phyloP scores from a whole-genome alignment of 2,797 vertebrate species.

The Capromys pilorides region DNA sequence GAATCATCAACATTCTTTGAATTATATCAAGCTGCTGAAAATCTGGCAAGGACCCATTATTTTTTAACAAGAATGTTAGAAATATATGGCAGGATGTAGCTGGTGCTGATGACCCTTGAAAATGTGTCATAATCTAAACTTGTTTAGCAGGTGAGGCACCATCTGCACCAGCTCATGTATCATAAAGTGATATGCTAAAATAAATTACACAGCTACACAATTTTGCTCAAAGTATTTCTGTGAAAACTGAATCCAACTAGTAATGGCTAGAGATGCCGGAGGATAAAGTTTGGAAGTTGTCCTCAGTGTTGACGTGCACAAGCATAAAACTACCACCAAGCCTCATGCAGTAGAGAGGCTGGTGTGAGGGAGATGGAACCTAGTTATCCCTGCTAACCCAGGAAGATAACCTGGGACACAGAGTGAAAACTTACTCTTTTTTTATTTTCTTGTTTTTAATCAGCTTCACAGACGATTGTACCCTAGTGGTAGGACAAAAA shows the following conservation, averaged over 20 bases:
- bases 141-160: slow-evolving; percentile 50
- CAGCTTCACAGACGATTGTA: background rate
- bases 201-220: slow-evolving; percentile 29
- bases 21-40: background rate
- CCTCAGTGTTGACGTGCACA: background rate
- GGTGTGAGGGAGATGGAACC: background rate
- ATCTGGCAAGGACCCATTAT: slow-evolving; percentile 3
- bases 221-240: slow-evolving; percentile 4
- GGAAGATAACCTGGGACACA: background rate
- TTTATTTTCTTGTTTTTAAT: background rate
- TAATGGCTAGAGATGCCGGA: background rate
- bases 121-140: slow-evolving; percentile 14
- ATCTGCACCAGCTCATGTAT: slow-evolving; percentile 17
- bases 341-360: too few relatives aligned
- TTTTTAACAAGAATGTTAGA: background rate
- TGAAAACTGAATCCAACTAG: slow-evolving; percentile 46
- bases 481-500: rapidly evolving
- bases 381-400: too few relatives aligned
- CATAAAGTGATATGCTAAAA: slow-evolving; percentile 1
- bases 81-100: background rate
- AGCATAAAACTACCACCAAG: background rate
- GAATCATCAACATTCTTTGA: background rate
- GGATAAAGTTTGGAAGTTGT: background rate
- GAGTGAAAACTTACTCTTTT: background rate
- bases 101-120: background rate